Conservation (phyloP, 2,888 invertebrate species). For the Dasysyrphus albostriatus region DNA sequence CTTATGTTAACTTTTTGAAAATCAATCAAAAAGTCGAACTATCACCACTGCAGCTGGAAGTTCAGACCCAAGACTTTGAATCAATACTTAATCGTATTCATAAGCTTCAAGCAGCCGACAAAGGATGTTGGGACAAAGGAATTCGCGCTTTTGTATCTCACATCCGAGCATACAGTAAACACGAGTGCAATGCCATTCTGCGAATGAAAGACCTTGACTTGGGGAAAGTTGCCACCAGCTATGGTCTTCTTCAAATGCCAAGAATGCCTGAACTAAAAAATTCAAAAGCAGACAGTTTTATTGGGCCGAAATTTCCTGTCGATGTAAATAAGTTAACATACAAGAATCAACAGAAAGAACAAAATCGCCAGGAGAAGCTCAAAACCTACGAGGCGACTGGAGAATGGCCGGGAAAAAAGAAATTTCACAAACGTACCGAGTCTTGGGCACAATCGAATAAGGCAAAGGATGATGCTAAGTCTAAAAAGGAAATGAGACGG, state of each 20-base stretch:
- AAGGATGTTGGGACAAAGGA: conserved; percentile 93
- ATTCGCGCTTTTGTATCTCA: conserved; percentile 98
- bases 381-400: conserved; percentile 90
- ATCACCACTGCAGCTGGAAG: conserved; percentile 74
- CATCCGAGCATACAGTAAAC: conserved; percentile 96
- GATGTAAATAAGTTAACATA: conserved; percentile 91
- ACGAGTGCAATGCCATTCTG: conserved; percentile 96
- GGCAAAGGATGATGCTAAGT: conserved; percentile 85
- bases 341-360: conserved; percentile 91
- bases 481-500: conserved; percentile 85
- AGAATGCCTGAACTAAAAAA: conserved; percentile 97
- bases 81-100: conserved; percentile 83
- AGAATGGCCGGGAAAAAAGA: conserved; percentile 88
- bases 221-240: conserved; percentile 92
- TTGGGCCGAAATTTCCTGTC: conserved; percentile 85
- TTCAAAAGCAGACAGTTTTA: conserved; percentile 84
- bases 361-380: conserved; percentile 89
- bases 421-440: conserved; percentile 85
- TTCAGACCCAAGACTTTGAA: conserved; percentile 44
- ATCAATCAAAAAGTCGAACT: conserved; percentile 93
- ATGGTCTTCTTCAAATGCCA: conserved; percentile 95
- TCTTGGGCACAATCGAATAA: conserved; percentile 92
- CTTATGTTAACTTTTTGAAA: conserved; percentile 95
- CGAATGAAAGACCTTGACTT: conserved; percentile 94
- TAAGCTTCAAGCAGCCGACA: conserved; percentile 87